These are phyloP conservation scores for Masticophis lateralis DNA, from an alignment of 2,797 vertebrate genomes.

Conservation along the genomic window DNA sequence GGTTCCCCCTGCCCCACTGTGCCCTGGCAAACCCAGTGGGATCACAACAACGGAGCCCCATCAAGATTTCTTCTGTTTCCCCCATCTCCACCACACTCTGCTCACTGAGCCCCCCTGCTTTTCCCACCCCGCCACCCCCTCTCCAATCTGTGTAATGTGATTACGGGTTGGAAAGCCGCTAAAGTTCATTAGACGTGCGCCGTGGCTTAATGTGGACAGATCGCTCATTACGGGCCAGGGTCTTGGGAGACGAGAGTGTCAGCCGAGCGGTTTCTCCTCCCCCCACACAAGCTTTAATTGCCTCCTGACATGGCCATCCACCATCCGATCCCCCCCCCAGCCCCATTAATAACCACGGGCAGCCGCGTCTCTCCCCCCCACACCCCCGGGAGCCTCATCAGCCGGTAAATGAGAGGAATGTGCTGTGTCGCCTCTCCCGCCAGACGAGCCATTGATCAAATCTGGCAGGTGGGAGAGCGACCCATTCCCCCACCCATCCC, in stretches of 20 bases:
- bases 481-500: not conserved
- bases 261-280: not conserved
- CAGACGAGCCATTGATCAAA: constrained; percentile 34
- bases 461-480: constrained; percentile 23
- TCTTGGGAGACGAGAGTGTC: constrained; percentile 1
- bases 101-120: not conserved
- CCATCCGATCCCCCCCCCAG: constrained; percentile 32
- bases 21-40: not conserved
- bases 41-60: not conserved
- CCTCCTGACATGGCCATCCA: constrained; percentile 56
- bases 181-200: constrained; percentile 56
- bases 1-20: not conserved
- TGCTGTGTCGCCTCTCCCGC: constrained; percentile 4
- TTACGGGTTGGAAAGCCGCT: constrained; percentile 47
- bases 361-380: constrained; percentile 21
- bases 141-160: constrained; percentile 39
- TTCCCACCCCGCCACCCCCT: not conserved
- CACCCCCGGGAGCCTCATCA: constrained; percentile 43
- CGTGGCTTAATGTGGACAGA: constrained; percentile 45
- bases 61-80: not conserved
- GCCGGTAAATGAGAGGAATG: constrained; percentile 40
- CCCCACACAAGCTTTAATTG: constrained; percentile 46
- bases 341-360: constrained; percentile 52
- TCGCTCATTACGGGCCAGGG: constrained; percentile 50
- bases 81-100: not conserved